These are phyloP conservation scores for Deilephila porcellus DNA, from an alignment of 2,888 invertebrate species.

Conservation along the genomic window DNA sequence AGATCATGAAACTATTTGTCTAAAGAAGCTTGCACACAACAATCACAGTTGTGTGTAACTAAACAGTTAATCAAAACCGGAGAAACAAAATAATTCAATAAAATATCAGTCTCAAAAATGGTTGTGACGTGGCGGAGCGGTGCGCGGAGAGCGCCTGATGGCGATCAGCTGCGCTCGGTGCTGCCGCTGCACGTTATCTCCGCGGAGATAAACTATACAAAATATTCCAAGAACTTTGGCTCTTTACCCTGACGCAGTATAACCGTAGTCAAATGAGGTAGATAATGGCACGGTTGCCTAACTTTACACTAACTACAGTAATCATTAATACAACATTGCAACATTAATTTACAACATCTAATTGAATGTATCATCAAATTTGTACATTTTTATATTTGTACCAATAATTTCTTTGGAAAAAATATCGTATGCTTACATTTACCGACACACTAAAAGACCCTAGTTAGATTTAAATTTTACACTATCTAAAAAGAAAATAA, in stretches of 20 bases:
- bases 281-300: slow-evolving; percentile 75
- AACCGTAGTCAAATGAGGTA: slow-evolving; percentile 74
- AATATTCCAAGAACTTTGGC: slow-evolving; percentile 79
- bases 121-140: slow-evolving; percentile 48
- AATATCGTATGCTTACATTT: slow-evolving; percentile 63
- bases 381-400: slow-evolving; percentile 83
- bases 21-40: not conserved
- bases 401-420: slow-evolving; percentile 84
- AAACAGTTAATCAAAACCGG: slow-evolving; percentile 11
- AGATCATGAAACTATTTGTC: not conserved
- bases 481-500: slow-evolving; percentile 69
- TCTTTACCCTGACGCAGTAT: slow-evolving; percentile 74
- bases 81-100: slow-evolving; percentile 46
- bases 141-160: slow-evolving; percentile 32
- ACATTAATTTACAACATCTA: slow-evolving; percentile 77
- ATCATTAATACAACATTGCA: slow-evolving; percentile 76
- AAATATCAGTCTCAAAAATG: slow-evolving; percentile 74
- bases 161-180: slow-evolving; percentile 46
- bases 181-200: slow-evolving; percentile 57
- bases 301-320: slow-evolving; percentile 73
- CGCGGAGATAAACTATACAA: slow-evolving; percentile 66
- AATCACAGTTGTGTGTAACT: not conserved
- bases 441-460: slow-evolving; percentile 64
- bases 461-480: slow-evolving; percentile 65
- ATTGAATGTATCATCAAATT: slow-evolving; percentile 72